Percentiles rank a stretch among this genome's conserved stretches.
Conservation (phyloP, 2,113 vertebrate species). For the Puffinus mauretanicus region DNA sequence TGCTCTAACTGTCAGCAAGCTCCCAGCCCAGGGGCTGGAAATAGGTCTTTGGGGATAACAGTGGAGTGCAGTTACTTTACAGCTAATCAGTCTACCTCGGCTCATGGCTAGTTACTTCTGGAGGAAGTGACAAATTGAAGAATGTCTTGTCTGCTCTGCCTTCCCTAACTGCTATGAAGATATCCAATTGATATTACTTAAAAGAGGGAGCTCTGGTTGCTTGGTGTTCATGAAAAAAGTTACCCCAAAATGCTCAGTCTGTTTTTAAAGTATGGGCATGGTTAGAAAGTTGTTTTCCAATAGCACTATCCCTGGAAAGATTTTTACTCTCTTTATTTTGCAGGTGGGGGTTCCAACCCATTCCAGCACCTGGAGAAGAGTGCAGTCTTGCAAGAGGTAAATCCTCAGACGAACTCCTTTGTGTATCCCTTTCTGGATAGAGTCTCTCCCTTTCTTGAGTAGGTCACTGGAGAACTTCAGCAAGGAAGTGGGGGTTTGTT, state of each 20-base stretch:
- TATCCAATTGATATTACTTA: neutral
- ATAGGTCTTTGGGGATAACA: neutral
- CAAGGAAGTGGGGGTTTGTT: neutral
- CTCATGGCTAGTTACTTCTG: neutral
- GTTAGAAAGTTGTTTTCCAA: neutral
- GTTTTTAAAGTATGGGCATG: neutral
- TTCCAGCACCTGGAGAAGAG: slow-evolving; percentile 85
- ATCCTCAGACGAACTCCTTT: neutral
- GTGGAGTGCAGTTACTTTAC: neutral
- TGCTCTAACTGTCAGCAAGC: neutral
- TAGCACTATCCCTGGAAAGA: neutral
- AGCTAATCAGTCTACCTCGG: neutral
- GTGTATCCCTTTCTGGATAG: neutral
- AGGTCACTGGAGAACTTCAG: neutral
- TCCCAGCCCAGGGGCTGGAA: neutral
- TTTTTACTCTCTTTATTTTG: neutral
- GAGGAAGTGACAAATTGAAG: neutral
- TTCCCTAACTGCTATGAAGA: neutral
- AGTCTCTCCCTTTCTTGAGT: neutral
- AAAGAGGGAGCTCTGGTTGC: neutral
- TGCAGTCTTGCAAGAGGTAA: slow-evolving; percentile 82
- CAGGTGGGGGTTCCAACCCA: slow-evolving; percentile 80
- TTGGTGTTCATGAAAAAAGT: neutral
- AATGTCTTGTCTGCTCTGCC: neutral
- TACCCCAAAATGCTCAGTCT: neutral